A percentile compares a stretch with the other conserved stretches of the same genome.
Conservation (phyloP, 2,888 invertebrate species). For the Ctena decussata region DNA sequence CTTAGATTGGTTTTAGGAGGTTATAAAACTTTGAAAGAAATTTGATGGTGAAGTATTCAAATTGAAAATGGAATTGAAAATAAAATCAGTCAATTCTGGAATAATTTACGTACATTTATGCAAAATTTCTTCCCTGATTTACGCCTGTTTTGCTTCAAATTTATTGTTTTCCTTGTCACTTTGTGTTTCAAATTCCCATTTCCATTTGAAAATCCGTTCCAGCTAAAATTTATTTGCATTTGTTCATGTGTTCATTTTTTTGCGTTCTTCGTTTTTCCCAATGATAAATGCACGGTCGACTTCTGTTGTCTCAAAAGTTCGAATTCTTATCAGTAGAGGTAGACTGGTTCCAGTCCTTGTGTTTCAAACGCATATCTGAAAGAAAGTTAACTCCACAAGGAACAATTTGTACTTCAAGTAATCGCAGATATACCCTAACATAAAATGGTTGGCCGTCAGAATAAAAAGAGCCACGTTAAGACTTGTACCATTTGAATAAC, state of each 20-base stretch:
- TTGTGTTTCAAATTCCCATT: not conserved
- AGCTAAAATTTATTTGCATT: not conserved
- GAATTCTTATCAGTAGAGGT: no score
- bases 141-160: not conserved
- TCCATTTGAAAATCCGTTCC: not conserved
- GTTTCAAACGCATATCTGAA: no score
- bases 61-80: slow-evolving; percentile 17
- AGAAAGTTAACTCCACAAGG: no score
- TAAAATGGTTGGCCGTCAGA: no score
- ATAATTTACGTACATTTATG: slow-evolving; percentile 17
- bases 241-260: not conserved
- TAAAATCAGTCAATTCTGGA: slow-evolving; percentile 8
- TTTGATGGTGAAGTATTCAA: not conserved
- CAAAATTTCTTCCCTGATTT: not conserved
- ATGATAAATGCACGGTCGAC: no score
- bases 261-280: no score
- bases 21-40: slow-evolving; percentile 12
- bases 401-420: no score
- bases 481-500: no score
- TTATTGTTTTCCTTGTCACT: not conserved
- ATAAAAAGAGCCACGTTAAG: no score
- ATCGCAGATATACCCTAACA: no score
- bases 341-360: no score
- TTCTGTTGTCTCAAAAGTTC: no score
- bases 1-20: not conserved